phyloP scores from a whole-genome alignment of 1,140 invertebrate species.

The Drosophila cardini region DNA sequence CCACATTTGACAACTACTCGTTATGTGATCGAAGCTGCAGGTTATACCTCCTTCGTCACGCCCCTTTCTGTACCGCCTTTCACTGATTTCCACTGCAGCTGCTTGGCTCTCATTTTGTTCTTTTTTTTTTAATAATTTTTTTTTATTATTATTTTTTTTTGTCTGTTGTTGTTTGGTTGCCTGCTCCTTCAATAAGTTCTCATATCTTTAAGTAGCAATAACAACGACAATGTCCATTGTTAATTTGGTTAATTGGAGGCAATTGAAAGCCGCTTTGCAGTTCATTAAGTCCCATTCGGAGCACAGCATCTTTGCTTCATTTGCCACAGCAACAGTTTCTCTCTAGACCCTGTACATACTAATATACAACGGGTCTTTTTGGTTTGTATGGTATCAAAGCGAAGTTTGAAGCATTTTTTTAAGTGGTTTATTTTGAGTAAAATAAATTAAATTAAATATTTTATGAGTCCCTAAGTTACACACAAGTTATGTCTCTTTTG shows the following conservation, averaged over 20 bases:
- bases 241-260: constrained; percentile 81
- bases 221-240: constrained; percentile 58
- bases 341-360: too few relatives aligned
- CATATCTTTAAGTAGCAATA: constrained; percentile 38
- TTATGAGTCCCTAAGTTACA: too few relatives aligned
- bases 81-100: constrained; percentile 35
- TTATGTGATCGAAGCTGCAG: constrained; percentile 44
- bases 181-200: constrained; percentile 43
- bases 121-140: neutral
- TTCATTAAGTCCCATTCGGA: constrained; percentile 71
- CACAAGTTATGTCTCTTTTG: too few relatives aligned
- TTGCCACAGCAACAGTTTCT: neutral
- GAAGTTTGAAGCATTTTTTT: too few relatives aligned
- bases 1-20: constrained; percentile 33
- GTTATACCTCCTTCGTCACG: constrained; percentile 10
- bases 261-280: constrained; percentile 81
- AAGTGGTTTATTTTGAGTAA: too few relatives aligned
- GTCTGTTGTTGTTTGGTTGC: constrained; percentile 29
- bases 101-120: constrained; percentile 32
- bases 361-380: too few relatives aligned
- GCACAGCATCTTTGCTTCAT: constrained; percentile 12
- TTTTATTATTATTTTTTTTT: too few relatives aligned
- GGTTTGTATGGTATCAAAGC: too few relatives aligned
- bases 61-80: neutral
- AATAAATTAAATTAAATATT: too few relatives aligned